Evolutionary conservation across 2,888 invertebrate species (phyloP), one percentile per base, ranked within the genome.

Genomic region (Xestia c-nigrum): DNA sequence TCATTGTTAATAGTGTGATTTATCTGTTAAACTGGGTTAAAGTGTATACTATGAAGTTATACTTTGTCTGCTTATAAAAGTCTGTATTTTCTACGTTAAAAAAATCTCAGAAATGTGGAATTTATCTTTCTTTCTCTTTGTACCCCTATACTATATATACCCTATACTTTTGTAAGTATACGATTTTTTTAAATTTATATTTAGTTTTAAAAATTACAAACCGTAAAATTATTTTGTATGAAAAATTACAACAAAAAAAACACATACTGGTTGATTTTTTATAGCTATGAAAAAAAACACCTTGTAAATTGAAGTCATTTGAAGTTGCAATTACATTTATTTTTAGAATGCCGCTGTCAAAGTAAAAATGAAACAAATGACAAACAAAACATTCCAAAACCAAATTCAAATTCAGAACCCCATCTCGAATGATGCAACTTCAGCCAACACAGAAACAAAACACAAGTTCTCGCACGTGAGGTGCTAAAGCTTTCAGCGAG

Each of bases 401-500:
- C 63, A 31, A 64, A 65, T 31, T 72, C 47, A 50, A 63, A 74
- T 50, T 67, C 55, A 46, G 14, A 65, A 65, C 46, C 10, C 19
- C 19, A n/a, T 64, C 43, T 50, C 38, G 24, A 40, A 59, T 80
- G 61, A 73, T 81, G 68, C 64, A 81, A 75, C 12, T 3, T 5
- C 65, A 31, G 40, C 52, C 24, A 72, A 68, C 46, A 65, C 43
- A 66, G 61, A 61, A 72, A 70, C 79, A 61, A 71, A 83, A 74
- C 71, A 74, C 69, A 40, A 75, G 66, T 80, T 46, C 40, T 43
- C 38, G 61, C 82, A 84, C 69, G 82, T 83, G 84, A 69, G 66
- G 61, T 57, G 52, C 7, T 83, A 66, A 80, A 83, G 52, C 84
- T 83, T 72, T 83, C 82, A 74, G 59, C 72, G 72, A 0, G 19